Evolutionary conservation across 2,113 vertebrate genomes (phyloP).

Genomic region (Pagrus major): DNA sequence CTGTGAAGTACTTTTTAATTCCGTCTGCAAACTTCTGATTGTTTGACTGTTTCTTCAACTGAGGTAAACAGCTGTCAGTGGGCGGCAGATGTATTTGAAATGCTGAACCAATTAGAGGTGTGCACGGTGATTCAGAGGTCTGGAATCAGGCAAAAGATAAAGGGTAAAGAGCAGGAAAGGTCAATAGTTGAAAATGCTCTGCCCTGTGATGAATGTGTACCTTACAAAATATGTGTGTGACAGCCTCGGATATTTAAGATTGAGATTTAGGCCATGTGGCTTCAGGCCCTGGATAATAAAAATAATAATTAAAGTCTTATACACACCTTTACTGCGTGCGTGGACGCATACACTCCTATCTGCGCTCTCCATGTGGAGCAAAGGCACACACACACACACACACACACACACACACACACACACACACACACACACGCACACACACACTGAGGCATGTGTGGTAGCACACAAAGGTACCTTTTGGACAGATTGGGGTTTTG

Average conservation of each 20-base stretch:
- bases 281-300: neutral
- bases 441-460: slow-evolving; percentile 13
- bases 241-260: neutral
- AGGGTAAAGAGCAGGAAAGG: neutral
- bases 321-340: neutral
- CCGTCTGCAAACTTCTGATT: neutral
- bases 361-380: slow-evolving; percentile 8
- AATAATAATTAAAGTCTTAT: fast-evolving
- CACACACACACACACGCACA: slow-evolving; percentile 23
- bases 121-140: neutral
- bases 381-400: neutral
- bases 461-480: slow-evolving; percentile 29
- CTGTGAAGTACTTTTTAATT: neutral
- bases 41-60: neutral
- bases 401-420: neutral
- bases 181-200: neutral
- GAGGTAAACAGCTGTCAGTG: neutral
- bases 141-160: neutral
- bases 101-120: neutral
- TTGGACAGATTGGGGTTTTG: slow-evolving; percentile 71
- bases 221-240: neutral
- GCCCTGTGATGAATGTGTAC: neutral
- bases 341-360: neutral
- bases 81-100: neutral
- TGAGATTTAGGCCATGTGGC: neutral